Conservation (phyloP, 2,113 vertebrate species). For the Eurypyga helias region DNA sequence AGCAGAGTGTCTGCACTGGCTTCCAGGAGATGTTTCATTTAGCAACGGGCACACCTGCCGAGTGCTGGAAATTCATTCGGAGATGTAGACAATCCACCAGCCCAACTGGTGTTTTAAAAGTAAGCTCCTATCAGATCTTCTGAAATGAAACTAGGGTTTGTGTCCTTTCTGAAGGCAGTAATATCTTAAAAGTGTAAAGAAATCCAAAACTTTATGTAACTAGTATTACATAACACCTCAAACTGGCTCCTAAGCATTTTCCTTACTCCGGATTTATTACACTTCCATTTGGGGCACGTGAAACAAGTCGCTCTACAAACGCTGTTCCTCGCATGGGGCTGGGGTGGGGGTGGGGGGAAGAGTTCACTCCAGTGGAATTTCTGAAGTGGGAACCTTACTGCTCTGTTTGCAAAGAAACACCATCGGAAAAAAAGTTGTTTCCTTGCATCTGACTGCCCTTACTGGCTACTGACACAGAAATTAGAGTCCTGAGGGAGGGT, state of each 20-base stretch:
- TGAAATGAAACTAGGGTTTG: background rate
- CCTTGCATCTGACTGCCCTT: background rate
- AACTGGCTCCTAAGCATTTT: conserved; percentile 1
- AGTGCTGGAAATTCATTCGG: background rate
- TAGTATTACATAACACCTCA: conserved; percentile 18
- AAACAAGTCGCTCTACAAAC: background rate
- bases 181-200: background rate
- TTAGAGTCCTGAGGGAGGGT: background rate
- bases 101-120: background rate
- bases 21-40: background rate
- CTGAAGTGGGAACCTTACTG: background rate
- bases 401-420: background rate
- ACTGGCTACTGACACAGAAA: background rate
- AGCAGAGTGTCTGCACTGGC: background rate
- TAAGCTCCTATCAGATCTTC: background rate
- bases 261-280: conserved; percentile 16
- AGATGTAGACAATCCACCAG: background rate
- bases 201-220: conserved; percentile 47
- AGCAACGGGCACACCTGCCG: background rate
- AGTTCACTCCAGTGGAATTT: background rate
- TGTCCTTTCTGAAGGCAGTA: conserved; percentile 15
- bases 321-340: background rate
- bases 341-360: background rate
- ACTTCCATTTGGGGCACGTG: conserved; percentile 21
- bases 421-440: background rate